phyloP scores from a whole-genome alignment of 2,888 invertebrate genomes.

The Agrochola lota region DNA sequence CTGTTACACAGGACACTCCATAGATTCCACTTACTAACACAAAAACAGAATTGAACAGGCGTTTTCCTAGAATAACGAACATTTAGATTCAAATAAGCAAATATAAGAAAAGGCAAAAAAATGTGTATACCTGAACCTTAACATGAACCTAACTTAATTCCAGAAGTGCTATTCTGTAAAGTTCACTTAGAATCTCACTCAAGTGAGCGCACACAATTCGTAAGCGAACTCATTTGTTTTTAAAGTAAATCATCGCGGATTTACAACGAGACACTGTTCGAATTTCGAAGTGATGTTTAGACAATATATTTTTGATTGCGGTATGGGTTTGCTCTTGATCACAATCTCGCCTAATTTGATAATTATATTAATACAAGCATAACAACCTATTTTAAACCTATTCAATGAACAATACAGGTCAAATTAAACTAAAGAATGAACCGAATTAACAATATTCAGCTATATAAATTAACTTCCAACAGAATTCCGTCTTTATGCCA shows the following conservation, averaged over 20 bases:
- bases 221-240: background rate
- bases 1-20: background rate
- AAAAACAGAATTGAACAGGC: background rate
- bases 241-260: background rate
- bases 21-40: background rate
- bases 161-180: background rate
- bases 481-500: background rate
- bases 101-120: background rate
- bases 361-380: background rate
- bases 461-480: constrained; percentile 21
- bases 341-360: no score
- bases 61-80: background rate
- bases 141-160: background rate
- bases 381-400: background rate
- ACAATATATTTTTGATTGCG: background rate
- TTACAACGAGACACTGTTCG: background rate
- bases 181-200: background rate
- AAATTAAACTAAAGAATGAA: background rate
- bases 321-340: no score
- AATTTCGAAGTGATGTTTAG: background rate
- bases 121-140: background rate
- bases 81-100: background rate
- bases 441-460: background rate
- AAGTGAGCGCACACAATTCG: background rate
- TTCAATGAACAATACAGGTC: background rate